phyloP scores from a whole-genome alignment of 2,113 vertebrate species.

The Strix aluco region DNA sequence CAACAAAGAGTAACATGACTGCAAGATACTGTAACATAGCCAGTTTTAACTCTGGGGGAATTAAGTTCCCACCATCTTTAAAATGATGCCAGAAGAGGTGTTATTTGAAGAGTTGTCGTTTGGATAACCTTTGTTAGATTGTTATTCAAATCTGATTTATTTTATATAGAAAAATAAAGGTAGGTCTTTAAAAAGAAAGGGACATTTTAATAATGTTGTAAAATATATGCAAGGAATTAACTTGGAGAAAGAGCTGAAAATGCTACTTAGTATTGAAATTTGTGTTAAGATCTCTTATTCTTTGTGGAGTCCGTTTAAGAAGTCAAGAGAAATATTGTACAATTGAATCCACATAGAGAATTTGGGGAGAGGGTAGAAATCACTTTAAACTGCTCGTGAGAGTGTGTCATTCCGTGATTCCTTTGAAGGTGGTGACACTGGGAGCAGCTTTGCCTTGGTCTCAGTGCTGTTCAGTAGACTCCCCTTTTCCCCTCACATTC shows the following conservation, averaged over 20 bases:
- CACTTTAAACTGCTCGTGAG: not conserved
- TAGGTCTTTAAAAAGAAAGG: not conserved
- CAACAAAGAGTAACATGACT: not conserved
- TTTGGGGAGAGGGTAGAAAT: not conserved
- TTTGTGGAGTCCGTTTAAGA: not conserved
- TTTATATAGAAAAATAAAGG: not conserved
- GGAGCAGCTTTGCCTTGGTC: not conserved
- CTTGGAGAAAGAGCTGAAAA: slow-evolving; percentile 38
- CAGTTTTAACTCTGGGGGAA: not conserved
- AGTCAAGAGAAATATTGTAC: not conserved
- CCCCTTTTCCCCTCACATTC: not conserved
- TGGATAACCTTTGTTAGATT: not conserved
- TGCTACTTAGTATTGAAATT: not conserved
- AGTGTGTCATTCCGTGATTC: not conserved
- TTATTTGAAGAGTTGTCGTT: no score
- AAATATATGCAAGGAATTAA: not conserved
- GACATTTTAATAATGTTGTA: not conserved
- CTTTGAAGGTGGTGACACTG: not conserved
- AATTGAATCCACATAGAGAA: not conserved
- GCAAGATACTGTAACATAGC: not conserved
- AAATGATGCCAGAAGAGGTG: not conserved
- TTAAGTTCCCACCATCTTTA: not conserved
- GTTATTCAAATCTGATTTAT: not conserved
- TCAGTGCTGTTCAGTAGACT: not conserved
- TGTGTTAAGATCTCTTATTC: not conserved